These are phyloP conservation scores for Otolemur crassicaudatus DNA, from an alignment of 2,797 vertebrate species.

Conservation along the genomic window DNA sequence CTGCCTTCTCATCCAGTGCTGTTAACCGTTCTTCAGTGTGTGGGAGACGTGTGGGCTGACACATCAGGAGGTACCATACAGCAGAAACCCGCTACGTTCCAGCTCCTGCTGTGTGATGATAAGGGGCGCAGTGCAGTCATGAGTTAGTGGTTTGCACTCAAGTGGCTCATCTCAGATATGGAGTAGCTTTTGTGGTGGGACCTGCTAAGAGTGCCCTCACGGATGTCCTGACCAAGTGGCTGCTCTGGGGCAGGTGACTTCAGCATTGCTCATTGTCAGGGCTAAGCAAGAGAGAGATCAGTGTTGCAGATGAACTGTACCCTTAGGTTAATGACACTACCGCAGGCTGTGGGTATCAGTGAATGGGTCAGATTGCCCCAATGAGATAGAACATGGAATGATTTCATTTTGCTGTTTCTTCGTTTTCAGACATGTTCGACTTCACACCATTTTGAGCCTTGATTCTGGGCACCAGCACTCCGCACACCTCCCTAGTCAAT, in stretches of 20 bases:
- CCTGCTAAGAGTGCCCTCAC: background rate
- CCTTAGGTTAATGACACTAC: rapidly evolving
- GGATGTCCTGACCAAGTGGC: background rate
- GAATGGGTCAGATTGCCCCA: background rate
- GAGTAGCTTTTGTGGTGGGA: background rate
- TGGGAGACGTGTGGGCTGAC: background rate
- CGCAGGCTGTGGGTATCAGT: rapidly evolving
- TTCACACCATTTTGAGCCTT: background rate
- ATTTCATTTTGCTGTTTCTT: background rate
- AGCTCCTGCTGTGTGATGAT: too few species aligned
- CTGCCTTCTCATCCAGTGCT: background rate
- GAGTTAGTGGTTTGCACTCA: background rate
- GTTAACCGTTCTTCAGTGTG: background rate
- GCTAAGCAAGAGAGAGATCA: background rate
- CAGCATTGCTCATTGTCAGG: background rate
- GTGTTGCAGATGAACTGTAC: too few species aligned
- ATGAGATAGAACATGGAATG: too few species aligned
- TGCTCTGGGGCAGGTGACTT: background rate
- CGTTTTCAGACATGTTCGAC: background rate
- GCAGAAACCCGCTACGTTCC: background rate
- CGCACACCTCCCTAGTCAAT: background rate
- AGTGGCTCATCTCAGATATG: background rate
- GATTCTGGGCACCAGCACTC: background rate
- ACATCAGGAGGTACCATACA: background rate
- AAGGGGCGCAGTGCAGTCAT: background rate